Conservation (phyloP, 53 echinoderm and acorn worm species). For the Holothuria leucospilota region DNA sequence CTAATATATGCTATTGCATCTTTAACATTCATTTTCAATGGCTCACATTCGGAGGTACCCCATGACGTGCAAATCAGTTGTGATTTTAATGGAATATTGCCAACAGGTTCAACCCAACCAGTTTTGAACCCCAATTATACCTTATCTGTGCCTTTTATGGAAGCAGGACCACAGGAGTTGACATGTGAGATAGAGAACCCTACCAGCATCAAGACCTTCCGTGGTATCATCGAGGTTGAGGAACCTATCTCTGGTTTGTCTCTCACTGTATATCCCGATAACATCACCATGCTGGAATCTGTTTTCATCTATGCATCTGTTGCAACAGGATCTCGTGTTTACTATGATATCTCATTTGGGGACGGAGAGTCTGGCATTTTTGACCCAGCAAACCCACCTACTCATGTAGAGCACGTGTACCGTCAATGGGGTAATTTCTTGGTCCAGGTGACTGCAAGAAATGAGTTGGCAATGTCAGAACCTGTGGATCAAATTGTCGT, state of each 20-base stretch:
- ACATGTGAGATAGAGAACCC: conserved; percentile 13
- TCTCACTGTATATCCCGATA: not conserved
- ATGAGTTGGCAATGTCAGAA: conserved; percentile 25
- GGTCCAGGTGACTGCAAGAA: conserved; percentile 38
- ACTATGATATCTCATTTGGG: conserved; percentile 36
- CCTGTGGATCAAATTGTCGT: not conserved
- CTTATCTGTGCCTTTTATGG: not conserved
- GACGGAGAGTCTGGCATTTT: conserved; percentile 23
- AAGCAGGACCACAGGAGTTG: not conserved
- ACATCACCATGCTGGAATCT: conserved; percentile 28
- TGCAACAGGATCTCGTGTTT: conserved; percentile 54
- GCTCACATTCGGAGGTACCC: not conserved
- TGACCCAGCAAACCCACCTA: not conserved
- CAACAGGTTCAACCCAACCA: too few species aligned
- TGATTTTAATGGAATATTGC: too few species aligned
- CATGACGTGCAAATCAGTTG: not conserved
- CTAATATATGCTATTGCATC: not conserved
- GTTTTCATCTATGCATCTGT: conserved; percentile 15
- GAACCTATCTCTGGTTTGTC: conserved; percentile 32
- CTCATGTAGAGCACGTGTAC: conserved; percentile 37
- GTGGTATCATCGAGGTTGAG: not conserved
- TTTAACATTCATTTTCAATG: not conserved
- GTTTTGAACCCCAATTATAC: too few species aligned
- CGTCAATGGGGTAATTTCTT: not conserved
- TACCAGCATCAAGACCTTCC: not conserved